Evolutionary conservation across 2,113 vertebrate species (phyloP).

Genomic region (Coregonus clupeaformis): DNA sequence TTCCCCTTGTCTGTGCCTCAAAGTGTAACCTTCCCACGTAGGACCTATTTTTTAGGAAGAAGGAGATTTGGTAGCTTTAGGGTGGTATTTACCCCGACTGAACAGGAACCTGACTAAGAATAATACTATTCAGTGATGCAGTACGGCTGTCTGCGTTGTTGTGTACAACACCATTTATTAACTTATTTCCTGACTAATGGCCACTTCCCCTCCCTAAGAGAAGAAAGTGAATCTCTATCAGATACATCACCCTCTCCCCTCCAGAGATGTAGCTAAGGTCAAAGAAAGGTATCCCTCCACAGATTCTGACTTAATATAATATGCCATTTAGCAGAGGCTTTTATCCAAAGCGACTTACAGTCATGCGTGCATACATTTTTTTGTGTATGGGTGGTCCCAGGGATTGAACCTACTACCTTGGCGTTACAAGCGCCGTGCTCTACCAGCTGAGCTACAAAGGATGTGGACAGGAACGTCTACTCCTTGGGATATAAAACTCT

Average conservation of each 20-base stretch:
- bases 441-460: no score
- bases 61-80: conserved; percentile 6
- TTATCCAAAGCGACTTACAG: no score
- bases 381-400: no score
- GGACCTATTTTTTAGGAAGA: conserved; percentile 23
- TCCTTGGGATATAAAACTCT: no score
- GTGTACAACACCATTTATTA: conserved; percentile 69
- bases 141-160: conserved; percentile 56
- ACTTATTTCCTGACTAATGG: conserved; percentile 71
- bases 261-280: no score
- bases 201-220: conserved; percentile 62
- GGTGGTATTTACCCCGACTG: conserved; percentile 33
- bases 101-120: conserved; percentile 65
- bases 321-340: no score
- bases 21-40: neutral
- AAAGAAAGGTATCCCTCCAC: no score
- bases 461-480: no score
- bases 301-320: no score
- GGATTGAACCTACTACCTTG: no score
- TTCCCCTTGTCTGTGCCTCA: neutral
- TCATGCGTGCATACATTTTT: no score
- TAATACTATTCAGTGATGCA: conserved; percentile 60
- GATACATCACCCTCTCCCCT: conserved; percentile 21
- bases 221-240: conserved; percentile 69
- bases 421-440: no score